These are phyloP conservation scores for Polia nebulosa DNA, from an alignment of 2,888 invertebrate genomes.

Conservation along the genomic window DNA sequence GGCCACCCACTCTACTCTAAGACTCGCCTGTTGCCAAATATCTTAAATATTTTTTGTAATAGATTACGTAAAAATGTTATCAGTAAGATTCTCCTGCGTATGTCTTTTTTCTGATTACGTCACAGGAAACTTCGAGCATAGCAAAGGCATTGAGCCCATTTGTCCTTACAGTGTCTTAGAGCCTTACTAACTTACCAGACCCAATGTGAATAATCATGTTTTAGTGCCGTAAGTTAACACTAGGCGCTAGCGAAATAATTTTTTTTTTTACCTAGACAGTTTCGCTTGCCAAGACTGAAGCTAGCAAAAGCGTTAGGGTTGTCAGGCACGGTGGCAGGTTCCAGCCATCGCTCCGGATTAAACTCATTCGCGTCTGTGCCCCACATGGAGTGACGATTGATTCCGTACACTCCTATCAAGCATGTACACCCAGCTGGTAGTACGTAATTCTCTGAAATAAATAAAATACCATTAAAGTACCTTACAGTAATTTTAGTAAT, in stretches of 20 bases:
- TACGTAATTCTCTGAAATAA: constrained; percentile 34
- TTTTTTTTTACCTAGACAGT: constrained; percentile 35
- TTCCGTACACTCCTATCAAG: constrained; percentile 71
- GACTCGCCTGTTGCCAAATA: too few species aligned
- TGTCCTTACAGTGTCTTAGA: neutral
- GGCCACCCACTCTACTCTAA: too few species aligned
- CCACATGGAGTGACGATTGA: constrained; percentile 77
- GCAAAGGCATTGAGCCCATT: neutral
- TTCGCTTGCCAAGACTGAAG: constrained; percentile 70
- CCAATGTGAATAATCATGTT: neutral
- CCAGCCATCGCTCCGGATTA: constrained; percentile 78
- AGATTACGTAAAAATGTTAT: too few species aligned
- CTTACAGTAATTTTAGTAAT: neutral
- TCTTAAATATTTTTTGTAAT: too few species aligned
- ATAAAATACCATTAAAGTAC: neutral
- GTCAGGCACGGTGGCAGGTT: constrained; percentile 69
- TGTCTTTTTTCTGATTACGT: neutral
- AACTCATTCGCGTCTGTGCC: constrained; percentile 75
- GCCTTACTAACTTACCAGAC: neutral
- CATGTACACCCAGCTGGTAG: constrained; percentile 73
- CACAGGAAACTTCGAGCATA: too few species aligned
- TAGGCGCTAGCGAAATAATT: neutral
- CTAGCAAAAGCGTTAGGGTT: constrained; percentile 72
- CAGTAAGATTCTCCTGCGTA: neutral
- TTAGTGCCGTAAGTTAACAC: neutral